Base-by-base conservation (phyloP, 2,888 invertebrate species). In the Chesias legatella region DNA sequence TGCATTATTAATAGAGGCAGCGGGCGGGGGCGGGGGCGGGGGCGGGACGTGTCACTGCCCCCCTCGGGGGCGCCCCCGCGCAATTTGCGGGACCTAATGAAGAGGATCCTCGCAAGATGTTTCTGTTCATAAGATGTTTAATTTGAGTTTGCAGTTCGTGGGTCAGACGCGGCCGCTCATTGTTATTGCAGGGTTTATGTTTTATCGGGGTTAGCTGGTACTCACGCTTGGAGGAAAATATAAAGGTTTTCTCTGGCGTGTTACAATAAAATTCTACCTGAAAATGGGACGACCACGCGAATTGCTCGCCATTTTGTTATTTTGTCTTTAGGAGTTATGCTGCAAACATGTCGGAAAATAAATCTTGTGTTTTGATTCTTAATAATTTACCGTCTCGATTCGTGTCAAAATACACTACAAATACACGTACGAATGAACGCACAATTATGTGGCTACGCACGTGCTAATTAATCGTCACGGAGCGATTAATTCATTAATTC, bases 1-100 rank as follows among this genome's bases (percentile, higher is more conserved):
- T 86, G 81, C 86, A 88, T 88, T 88, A 88, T 88, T 88, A 88
- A 88, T 88, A 86, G 85, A 82, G 77, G 74, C 78, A 72, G 70
- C 64, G 71, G 62, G 50, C 53, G 51, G 52, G 56, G 53, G 50
- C 58, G 62, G 60, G 52, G 56, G 53, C 50, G 58, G 62, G 60
- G 57, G 33, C 43, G 52, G 59, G 59, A 63, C 67, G 73, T 83
- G 81, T 82, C 83, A 83, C 75, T 83, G 77, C 73, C 74, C 74
- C 53, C 58, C 61, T 30, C 10, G 17, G 25, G 44, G 36, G 35
- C 29, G 36, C 13, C 13, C 62, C 60, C 67, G 51, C 69, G 71
- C 84, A 82, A 82, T 79, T 83, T 82, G 78, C 76, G 77, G 78
- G 69, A 76, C 80, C 83, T 88, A 88, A 88, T 88, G 86, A 88